Conservation (phyloP, 2,797 vertebrate species). For the Acanthis flammea region DNA sequence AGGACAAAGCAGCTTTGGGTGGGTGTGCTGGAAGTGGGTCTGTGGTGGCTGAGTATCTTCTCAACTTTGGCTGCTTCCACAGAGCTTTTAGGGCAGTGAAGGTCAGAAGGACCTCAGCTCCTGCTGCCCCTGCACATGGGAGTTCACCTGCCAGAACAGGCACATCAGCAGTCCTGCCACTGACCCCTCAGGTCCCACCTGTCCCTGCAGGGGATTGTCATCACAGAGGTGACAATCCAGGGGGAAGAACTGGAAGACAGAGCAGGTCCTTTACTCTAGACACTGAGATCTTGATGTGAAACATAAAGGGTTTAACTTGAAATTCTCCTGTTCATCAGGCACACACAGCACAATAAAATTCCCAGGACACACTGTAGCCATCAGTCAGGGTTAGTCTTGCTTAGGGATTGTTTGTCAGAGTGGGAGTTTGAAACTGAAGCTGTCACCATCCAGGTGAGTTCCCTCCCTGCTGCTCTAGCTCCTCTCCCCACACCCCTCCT, state of each 20-base stretch:
- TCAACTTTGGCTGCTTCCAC: rapidly evolving
- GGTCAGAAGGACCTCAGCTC: neutral
- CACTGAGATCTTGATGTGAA: neutral
- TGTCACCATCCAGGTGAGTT: neutral
- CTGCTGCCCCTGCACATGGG: neutral
- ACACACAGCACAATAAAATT: neutral
- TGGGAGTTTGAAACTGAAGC: neutral
- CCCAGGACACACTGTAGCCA: neutral
- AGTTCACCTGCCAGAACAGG: neutral
- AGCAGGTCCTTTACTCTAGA: neutral
- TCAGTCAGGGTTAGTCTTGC: neutral
- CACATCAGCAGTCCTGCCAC: neutral
- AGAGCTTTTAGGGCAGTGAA: neutral
- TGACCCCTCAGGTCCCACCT: neutral
- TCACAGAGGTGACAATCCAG: neutral
- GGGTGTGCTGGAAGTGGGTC: neutral
- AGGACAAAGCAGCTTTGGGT: neutral
- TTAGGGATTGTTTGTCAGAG: neutral
- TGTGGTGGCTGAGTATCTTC: neutral
- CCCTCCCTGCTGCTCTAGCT: neutral
- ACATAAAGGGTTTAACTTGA: neutral
- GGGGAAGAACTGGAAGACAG: neutral
- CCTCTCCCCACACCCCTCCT: neutral
- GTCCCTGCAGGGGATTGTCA: neutral
- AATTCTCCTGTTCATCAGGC: neutral